phyloP scores from a whole-genome alignment of 2,888 invertebrate species.

The Phyto melanocephala region DNA sequence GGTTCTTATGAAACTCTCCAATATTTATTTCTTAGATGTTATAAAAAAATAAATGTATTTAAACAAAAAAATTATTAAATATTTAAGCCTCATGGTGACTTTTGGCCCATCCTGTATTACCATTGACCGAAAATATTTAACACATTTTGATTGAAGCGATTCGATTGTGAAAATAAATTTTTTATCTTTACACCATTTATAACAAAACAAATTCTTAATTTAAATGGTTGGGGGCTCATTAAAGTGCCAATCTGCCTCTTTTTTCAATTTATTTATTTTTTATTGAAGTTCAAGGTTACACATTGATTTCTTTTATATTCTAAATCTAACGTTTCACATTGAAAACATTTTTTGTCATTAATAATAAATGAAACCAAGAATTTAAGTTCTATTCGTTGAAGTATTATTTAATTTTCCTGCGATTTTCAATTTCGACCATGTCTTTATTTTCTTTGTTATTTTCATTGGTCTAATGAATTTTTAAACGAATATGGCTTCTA shows the following conservation, averaged over 20 bases:
- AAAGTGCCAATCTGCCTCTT: background rate
- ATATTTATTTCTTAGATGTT: no score
- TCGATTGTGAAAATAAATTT: background rate
- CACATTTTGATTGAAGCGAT: background rate
- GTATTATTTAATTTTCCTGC: background rate
- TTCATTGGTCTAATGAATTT: slow-evolving; percentile 20
- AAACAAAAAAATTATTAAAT: no score
- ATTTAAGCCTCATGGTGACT: no score
- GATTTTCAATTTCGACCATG: background rate
- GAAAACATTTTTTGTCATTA: no score
- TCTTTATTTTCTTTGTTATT: background rate
- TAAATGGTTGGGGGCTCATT: background rate
- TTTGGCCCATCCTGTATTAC: no score
- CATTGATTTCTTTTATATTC: slow-evolving; percentile 25
- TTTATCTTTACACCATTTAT: no score
- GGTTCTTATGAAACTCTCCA: no score
- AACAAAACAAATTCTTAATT: background rate
- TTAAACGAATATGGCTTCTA: slow-evolving; percentile 10
- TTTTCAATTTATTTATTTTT: background rate
- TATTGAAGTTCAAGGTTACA: slow-evolving; percentile 51
- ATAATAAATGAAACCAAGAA: background rate
- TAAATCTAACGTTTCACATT: no score
- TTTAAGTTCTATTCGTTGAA: background rate
- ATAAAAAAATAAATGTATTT: no score
- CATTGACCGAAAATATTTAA: no score